Evolutionary conservation across 2,888 invertebrate genomes (phyloP), one percentile per base, ranked within the genome.

Genomic region (Anodontia alba): DNA sequence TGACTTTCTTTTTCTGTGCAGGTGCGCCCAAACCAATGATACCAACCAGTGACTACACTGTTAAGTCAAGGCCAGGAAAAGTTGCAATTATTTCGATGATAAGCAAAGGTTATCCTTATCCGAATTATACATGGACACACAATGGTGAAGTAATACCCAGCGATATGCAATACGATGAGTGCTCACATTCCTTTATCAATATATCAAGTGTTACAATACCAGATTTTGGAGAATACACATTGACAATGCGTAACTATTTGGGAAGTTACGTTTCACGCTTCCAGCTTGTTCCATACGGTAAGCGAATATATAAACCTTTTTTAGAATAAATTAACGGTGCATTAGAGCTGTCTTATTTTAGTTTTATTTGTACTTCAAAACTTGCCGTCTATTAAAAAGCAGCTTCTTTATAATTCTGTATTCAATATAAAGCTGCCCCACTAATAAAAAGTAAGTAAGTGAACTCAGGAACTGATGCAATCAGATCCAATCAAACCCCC

Each of bases 221-320:
- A 33, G 62, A 80, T 17, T 80, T 73, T 38, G 80, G 80, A 72
- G 36, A 67, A 7, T 80, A 72, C 46, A 57, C 42, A 12, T 46
- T 80, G 12, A 73, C 67, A 3, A 76, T 80, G 54, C 23, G 26
- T 15, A 80, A 80, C n/a, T n/a, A 15, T 5, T 23, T 73, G 1
- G 80, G 80, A 20, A 76, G 33, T 7, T 73, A 51, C 29, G 43
- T 57, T 29, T 31, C 57, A 5, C 3, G n/a, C 1, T 71, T 57
- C 49, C 10, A 20, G 20, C 8, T 70, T 0, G 7, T 20, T 26
- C 67, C 69, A 31, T 23, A 23, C 23, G 76, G 70, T 76, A 69
- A 17, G 38, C 51, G 5, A 38, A 38, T 38, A n/a, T n/a, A n/a
- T n/a, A n/a, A n/a, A n/a, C n/a, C n/a, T n/a, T n/a, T n/a, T n/a